Evolutionary conservation across 1,140 invertebrate genomes (phyloP), one percentile per base, ranked within the genome.

Genomic region (Hestina assimilis): DNA sequence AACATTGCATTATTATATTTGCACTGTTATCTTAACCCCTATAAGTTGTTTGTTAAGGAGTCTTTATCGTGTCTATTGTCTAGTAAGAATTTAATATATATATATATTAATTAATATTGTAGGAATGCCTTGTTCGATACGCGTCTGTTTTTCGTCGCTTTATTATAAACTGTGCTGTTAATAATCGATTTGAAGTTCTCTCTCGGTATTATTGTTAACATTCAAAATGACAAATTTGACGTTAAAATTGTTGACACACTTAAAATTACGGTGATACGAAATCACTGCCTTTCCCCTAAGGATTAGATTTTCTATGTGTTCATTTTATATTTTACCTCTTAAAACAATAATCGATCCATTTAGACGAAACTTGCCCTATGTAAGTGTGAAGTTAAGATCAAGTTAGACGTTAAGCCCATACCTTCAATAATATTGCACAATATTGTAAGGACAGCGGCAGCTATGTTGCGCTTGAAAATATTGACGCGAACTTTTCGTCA

Each of bases 11-110:
- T 75, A 73, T 78, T 83, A 86, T 78, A 81, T 81, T 82, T 73
- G 80, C 84, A 80, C 82, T 86, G 84, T 87, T 87, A 87, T 75
- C 33, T 64, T 79, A 78, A 69, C 76, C 75, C 79, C 73, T 73
- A 83, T 86, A 69, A 87, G 79, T 86, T 87, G 72, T 82, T 85
- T 83, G 84, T 87, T 87, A 84, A 86, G 84, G 69, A 80, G 70
- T 84, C 79, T 85, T 83, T 84, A 87, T 87, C 82, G 75, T 79
- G 77, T 85, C 77, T 85, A 84, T 83, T 84, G 75, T 83, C 69
- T 86, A 82, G 78, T 87, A 87, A 85, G 81, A 84, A 83, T 84
- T 83, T 87, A 85, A 83, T 83, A 85, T 83, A 79, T 57, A 26
- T 46, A 46, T 38, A 52, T 28, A 41, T 41, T 78, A 71, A 79